Base-by-base conservation (phyloP, 1,140 invertebrate species). In the Metopolophium dirhodum region DNA sequence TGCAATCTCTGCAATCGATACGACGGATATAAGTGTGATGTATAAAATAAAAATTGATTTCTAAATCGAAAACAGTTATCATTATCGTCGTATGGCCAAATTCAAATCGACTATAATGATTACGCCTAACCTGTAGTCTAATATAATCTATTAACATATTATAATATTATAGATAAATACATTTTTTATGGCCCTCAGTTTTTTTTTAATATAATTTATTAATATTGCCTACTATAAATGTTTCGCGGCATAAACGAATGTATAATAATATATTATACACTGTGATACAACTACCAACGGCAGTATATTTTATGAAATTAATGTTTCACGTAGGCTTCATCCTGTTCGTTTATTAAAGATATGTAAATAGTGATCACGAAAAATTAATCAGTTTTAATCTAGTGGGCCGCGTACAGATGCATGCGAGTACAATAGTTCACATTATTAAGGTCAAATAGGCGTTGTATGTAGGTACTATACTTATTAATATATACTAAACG, bases 341-440 rank as follows among this genome's bases (percentile, higher is more conserved):
- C 87, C 49, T 89, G 49, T 37, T 37, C 87, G 51, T 89, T 89
- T 37, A 89, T 89, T 47, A 47, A 47, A 23, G 35, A 54, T 89
- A 89, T 54, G 87, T 23, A 54, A 89, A 89, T 54, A 54, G n/a
- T 26, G n/a, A 51, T n/a, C 87, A 37, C 87, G 22, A 89, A 89
- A 89, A 89, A 54, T 89, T 89, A 89, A 89, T 89, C 87, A 37
- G n/a, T 54, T 89, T 89, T 54, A 54, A 89, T 89, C 87, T 35
- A 26, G 87, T 89, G 87, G 87, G 87, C 49, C 49, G 87, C 9
- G 22, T 22, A 22, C 41, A 11, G 23, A 30, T 4, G n/a, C 49
- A 54, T n/a, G 30, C 35, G 26, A 54, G 49, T 89, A 89, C 87
- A 89, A 88, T 88, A 88, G 86, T 88, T 88, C 86, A 88, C 47